A percentile compares a stretch with the other conserved stretches of the same genome.
These are phyloP conservation scores for Hydrophis major DNA, from an alignment of 2,797 vertebrate species.

Conservation along the genomic window DNA sequence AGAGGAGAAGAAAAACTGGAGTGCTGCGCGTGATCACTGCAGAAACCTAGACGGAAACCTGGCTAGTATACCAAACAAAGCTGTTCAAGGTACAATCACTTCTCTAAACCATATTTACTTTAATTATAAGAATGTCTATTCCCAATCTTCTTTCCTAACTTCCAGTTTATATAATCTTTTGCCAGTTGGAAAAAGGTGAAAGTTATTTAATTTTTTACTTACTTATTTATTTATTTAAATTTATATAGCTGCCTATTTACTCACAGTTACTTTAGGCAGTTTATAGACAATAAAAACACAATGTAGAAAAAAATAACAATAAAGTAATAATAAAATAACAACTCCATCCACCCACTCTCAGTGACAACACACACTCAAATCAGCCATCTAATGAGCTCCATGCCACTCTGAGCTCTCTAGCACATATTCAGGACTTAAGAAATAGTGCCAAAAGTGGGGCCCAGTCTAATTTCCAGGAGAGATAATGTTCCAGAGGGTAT, in stretches of 20 bases:
- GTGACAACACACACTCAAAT: background rate
- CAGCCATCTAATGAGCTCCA: background rate
- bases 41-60: constrained; percentile 82
- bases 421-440: background rate
- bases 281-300: background rate
- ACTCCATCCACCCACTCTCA: no score
- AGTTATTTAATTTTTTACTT: background rate
- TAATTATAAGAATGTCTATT: background rate
- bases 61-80: constrained; percentile 75
- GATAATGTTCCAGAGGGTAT: background rate
- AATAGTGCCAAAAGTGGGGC: background rate
- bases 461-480: background rate
- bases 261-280: background rate
- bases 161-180: background rate
- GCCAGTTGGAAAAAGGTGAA: no score
- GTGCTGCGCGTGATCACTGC: constrained; percentile 78
- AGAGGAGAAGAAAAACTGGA: constrained; percentile 76
- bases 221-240: no score
- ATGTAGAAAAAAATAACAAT: background rate
- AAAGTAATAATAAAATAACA: background rate
- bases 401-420: background rate
- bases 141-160: background rate
- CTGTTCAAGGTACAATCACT: constrained; percentile 80
- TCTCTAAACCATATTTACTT: background rate
- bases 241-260: background rate